Evolutionary conservation across 1,140 invertebrate genomes (phyloP).

Genomic region (Euwallacea similis): DNA sequence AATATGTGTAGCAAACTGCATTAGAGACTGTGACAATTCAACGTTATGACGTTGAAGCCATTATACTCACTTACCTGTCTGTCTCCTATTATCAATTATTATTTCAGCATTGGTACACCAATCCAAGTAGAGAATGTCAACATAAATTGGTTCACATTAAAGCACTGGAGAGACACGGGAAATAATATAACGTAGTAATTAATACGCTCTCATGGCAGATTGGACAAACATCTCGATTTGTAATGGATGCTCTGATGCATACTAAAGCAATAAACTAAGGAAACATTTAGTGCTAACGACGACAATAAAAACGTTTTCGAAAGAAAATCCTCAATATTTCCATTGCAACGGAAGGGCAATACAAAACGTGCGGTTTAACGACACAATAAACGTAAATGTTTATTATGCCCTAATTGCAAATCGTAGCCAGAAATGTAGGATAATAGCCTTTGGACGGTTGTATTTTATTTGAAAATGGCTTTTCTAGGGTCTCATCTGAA

Average conservation of each 20-base stretch:
- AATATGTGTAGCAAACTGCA: not conserved
- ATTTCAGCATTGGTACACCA: not conserved
- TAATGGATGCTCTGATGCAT: not conserved
- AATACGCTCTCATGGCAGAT: not conserved
- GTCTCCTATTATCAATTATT: constrained; percentile 12
- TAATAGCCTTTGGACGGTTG: not conserved
- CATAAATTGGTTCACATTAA: constrained; percentile 3
- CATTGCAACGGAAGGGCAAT: not conserved
- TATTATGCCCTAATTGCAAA: constrained; percentile 14
- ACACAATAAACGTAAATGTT: constrained; percentile 12
- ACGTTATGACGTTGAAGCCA: constrained; percentile 1
- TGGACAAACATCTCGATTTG: not conserved
- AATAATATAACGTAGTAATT: not conserved
- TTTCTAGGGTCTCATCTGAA: not conserved
- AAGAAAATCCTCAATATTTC: not conserved
- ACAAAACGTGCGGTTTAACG: constrained; percentile 9
- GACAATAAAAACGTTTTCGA: not conserved
- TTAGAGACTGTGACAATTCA: constrained; percentile 9
- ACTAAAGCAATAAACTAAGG: not conserved
- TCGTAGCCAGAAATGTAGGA: constrained; percentile 3
- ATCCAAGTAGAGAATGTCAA: constrained; percentile 9
- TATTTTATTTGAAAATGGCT: not conserved
- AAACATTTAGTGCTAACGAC: not conserved
- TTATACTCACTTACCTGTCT: constrained; percentile 11
- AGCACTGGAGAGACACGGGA: no score